phyloP scores from a whole-genome alignment of 1,140 invertebrate genomes.

The Anadara kagoshimensis region DNA sequence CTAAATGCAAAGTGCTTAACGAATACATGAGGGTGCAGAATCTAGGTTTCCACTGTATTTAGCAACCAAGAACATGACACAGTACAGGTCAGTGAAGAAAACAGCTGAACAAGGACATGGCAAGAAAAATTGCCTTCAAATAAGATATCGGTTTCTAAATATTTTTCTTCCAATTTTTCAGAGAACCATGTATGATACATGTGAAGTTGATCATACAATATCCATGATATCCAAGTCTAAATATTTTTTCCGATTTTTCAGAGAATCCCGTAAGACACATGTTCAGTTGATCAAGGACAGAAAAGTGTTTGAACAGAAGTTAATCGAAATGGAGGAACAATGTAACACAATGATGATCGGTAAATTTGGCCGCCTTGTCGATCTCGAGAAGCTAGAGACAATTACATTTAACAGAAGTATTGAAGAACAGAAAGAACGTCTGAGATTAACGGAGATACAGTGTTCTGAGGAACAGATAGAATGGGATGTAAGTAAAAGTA shows the following conservation, averaged over 20 bases:
- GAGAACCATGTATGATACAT: no score
- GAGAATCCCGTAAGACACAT: constrained; percentile 70
- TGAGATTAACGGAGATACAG: constrained; percentile 62
- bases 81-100: no score
- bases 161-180: no score
- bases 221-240: no score
- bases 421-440: constrained; percentile 72
- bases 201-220: no score
- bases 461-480: constrained; percentile 58
- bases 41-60: no score
- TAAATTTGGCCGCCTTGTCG: constrained; percentile 72
- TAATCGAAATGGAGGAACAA: constrained; percentile 65
- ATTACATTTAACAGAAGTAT: constrained; percentile 71
- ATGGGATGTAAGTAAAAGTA: constrained; percentile 58
- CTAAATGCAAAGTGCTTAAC: no score
- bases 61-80: no score
- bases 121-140: no score
- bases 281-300: constrained; percentile 72
- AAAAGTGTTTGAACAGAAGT: constrained; percentile 67
- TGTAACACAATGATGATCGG: constrained; percentile 71
- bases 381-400: constrained; percentile 72
- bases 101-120: no score
- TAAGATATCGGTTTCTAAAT: no score
- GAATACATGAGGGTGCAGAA: no score
- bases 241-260: constrained; percentile 31